Evolutionary conservation across 2,888 invertebrate genomes (phyloP), one percentile per base, ranked within the genome.

Genomic region (Agrenia bidenticulata): DNA sequence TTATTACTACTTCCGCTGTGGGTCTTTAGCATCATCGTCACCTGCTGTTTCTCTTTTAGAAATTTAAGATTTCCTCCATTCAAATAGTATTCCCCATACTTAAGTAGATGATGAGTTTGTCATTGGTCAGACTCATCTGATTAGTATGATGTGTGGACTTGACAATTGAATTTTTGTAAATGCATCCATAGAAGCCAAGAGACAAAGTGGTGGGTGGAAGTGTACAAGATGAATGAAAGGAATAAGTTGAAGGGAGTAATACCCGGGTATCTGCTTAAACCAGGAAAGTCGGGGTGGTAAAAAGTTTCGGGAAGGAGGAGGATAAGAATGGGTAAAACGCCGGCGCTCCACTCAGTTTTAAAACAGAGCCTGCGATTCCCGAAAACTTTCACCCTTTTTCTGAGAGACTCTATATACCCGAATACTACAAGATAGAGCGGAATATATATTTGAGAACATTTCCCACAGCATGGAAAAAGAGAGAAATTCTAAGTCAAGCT

Each of bases 361-460:
- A 63, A 70, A 64, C 69, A 65, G 71, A 72, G 72, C 64, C 73
- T 70, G 71, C 68, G 71, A 72, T 70, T 71, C 73, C 71, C 68
- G 71, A 72, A 72, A 72, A 74, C 71, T 73, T 74, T 74, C 69
- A 69, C 74, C 71, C 73, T 71, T 70, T 69, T 72, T 66, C 62
- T 58, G 61, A 57, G 57, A 57, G 21, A 19, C 21, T 23, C 21
- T 23, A 51, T 51, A 51, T 4, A 23, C 13, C 11, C 19, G 51
- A 7, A 49, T 9, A 49, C 13, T 51, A 5, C 9, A 45, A 45
- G 45, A 45, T 45, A 17, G 45, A 45, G 45, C 9, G 45, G 15
- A 45, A 32, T 32, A 32, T 11, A 32, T 32, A 32, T 32, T 11
- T 4, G 32, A 32, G 32, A 32, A 11, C 32, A 32, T 32, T 11